These are phyloP conservation scores for Ditylenchus weischeri DNA, from an alignment of 2,888 invertebrate genomes.

Conservation along the genomic window DNA sequence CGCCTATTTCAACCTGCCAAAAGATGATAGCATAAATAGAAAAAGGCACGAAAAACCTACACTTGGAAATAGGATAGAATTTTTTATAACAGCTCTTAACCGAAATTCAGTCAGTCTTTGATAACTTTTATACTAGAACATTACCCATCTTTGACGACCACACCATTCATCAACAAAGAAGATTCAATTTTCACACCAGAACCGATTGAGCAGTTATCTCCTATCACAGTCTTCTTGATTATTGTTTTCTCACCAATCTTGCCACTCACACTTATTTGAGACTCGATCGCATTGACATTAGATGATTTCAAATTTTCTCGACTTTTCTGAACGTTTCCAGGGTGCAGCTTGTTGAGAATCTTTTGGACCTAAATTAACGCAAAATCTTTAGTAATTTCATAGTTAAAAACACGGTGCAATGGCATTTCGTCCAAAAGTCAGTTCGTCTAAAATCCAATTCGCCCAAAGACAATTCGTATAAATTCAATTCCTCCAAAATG, in stretches of 20 bases:
- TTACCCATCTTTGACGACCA: slow-evolving; percentile 44
- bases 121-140: not conserved
- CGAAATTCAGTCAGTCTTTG: not conserved
- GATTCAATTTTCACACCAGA: slow-evolving; percentile 42
- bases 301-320: slow-evolving; percentile 14
- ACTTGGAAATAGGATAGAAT: slow-evolving; percentile 44
- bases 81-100: slow-evolving; percentile 42
- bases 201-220: slow-evolving; percentile 38
- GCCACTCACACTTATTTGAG: not conserved
- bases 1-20: slow-evolving; percentile 34
- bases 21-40: too few species aligned
- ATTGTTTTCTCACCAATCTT: slow-evolving; percentile 28
- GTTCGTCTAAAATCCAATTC: too few species aligned
- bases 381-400: not conserved
- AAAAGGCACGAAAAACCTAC: slow-evolving; percentile 13
- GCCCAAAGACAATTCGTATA: too few species aligned
- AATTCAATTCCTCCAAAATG: too few species aligned
- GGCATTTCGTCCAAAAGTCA: too few species aligned
- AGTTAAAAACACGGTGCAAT: too few species aligned
- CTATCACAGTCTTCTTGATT: slow-evolving; percentile 37
- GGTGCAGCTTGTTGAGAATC: not conserved
- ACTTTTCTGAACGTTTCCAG: not conserved
- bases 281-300: slow-evolving; percentile 4
- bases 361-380: slow-evolving; percentile 10
- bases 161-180: slow-evolving; percentile 44